Evolutionary conservation across 2,888 invertebrate species (phyloP).

Genomic region (Dryobotodes eremita): DNA sequence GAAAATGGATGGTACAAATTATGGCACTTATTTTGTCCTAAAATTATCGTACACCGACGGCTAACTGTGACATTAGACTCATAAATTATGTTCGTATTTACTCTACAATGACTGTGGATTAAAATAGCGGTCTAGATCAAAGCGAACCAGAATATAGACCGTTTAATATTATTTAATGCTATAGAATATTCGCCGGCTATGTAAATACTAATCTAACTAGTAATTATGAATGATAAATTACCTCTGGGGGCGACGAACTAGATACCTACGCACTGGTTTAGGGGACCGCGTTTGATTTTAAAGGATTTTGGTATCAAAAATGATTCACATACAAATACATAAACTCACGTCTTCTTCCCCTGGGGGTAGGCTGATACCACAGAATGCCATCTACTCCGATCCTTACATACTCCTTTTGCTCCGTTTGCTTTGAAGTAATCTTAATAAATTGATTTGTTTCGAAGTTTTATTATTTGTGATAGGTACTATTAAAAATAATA

Average conservation of each 20-base stretch:
- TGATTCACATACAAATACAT: not conserved
- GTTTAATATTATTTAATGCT: not conserved
- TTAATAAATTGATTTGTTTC: not conserved
- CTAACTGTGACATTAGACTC: not conserved
- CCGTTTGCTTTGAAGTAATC: not conserved
- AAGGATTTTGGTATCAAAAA: not conserved
- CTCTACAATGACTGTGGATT: not conserved
- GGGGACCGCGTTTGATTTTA: not conserved
- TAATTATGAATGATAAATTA: slow-evolving; percentile 43
- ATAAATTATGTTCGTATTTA: slow-evolving; percentile 14
- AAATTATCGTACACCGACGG: not conserved
- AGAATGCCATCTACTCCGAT: not conserved
- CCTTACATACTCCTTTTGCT: not conserved
- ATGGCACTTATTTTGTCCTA: no score
- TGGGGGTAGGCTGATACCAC: not conserved
- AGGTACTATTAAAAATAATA: no score
- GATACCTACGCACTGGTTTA: not conserved
- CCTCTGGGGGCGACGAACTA: not conserved
- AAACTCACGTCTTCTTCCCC: not conserved
- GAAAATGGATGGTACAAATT: not conserved
- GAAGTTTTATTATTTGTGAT: not conserved
- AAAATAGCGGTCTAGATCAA: slow-evolving; percentile 7
- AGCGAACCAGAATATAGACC: slow-evolving; percentile 13
- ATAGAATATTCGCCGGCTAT: slow-evolving; percentile 19
- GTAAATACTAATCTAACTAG: slow-evolving; percentile 34